A percentile compares a stretch with the other conserved stretches of the same genome.
phyloP scores from a whole-genome alignment of 2,797 vertebrate species.

The Synaphobranchus kaupii region DNA sequence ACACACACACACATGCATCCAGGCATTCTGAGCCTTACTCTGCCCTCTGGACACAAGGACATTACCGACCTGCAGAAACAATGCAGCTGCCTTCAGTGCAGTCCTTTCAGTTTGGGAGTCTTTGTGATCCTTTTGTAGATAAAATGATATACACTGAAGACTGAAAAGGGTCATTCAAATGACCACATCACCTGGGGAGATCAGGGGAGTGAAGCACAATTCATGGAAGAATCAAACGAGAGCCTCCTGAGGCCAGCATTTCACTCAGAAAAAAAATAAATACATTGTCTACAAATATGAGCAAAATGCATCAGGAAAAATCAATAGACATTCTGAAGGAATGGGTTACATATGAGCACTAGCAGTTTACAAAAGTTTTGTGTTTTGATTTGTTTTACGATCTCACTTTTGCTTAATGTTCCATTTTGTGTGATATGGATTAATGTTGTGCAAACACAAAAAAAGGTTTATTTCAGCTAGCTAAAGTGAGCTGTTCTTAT shows the following conservation, averaged over 20 bases:
- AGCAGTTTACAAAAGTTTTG: background rate
- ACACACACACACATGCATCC: too few species aligned
- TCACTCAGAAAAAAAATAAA: background rate
- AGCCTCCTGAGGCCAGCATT: background rate
- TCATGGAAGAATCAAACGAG: background rate
- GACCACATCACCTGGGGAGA: background rate
- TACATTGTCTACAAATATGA: background rate
- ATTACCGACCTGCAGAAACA: background rate
- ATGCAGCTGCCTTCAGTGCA: background rate
- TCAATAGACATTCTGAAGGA: too few species aligned
- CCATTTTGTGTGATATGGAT: conserved; percentile 5
- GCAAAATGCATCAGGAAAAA: too few species aligned
- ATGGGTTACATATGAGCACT: background rate
- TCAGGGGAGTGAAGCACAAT: background rate
- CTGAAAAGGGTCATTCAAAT: background rate
- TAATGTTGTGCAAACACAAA: background rate
- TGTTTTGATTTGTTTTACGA: background rate
- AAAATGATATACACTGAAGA: background rate
- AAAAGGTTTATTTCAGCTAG: background rate
- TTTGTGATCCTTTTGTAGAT: background rate
- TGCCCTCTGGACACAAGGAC: background rate
- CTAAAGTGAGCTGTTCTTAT: background rate
- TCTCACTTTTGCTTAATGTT: background rate
- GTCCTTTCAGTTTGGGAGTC: background rate
- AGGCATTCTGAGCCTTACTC: background rate